Evolutionary conservation across 2,113 vertebrate genomes (phyloP).

Genomic region (Chaetura pelagica): DNA sequence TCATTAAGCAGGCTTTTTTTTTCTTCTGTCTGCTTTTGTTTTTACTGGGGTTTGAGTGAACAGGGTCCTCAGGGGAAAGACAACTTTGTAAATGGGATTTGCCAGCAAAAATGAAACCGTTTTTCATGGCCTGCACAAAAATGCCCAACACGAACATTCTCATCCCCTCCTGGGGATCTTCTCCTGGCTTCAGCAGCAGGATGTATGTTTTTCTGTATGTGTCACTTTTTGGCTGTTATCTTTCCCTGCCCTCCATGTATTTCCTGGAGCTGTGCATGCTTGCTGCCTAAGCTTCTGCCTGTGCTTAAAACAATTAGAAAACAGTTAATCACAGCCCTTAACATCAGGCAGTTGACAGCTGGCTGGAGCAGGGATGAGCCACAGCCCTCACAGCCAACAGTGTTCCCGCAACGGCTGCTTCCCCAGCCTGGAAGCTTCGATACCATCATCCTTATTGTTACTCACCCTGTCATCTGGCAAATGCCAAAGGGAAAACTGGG

Average conservation of each 20-base stretch:
- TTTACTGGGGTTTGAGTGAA: neutral
- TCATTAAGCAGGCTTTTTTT: neutral
- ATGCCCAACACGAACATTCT: neutral
- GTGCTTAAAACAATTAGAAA: neutral
- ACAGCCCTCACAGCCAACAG: neutral
- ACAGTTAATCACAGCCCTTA: neutral
- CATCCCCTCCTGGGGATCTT: rapidly evolving
- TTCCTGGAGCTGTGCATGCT: neutral
- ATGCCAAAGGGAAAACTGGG: rapidly evolving
- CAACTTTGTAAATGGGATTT: neutral
- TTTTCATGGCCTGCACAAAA: neutral
- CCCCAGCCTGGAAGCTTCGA: neutral
- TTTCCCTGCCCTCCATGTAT: neutral
- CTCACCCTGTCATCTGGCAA: neutral
- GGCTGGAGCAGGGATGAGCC: rapidly evolving
- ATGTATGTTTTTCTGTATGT: neutral
- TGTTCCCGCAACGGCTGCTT: rapidly evolving
- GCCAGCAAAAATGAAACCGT: neutral
- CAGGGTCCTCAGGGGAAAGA: neutral
- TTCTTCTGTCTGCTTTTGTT: neutral
- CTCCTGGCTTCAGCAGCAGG: neutral
- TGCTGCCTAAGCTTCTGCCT: neutral
- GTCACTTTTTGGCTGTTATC: neutral
- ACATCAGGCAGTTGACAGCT: neutral
- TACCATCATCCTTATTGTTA: neutral